phyloP scores from a whole-genome alignment of 1,140 invertebrate genomes.

The Drosophila busckii region DNA sequence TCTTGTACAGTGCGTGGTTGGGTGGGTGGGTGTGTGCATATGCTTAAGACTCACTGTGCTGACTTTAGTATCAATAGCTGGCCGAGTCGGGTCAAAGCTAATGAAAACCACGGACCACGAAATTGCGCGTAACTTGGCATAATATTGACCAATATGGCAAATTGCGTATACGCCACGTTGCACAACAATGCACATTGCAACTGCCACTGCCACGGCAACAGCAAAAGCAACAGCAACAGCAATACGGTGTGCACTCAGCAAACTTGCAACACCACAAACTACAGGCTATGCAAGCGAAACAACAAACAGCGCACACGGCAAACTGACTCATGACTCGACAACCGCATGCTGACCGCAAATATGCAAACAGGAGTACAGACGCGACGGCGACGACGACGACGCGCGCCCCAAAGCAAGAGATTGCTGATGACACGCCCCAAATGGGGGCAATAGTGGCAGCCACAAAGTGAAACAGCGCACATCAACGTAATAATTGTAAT shows the following conservation, averaged over 20 bases:
- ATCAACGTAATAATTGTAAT: conserved; percentile 73
- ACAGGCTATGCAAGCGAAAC: too few species aligned
- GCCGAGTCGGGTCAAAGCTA: conserved; percentile 33
- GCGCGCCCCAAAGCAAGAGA: too few species aligned
- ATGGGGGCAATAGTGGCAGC: too few species aligned
- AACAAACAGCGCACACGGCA: conserved; percentile 28
- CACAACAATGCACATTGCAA: conserved; percentile 37
- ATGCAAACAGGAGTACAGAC: conserved; percentile 44
- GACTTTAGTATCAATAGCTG: conserved; percentile 12
- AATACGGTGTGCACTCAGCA: conserved; percentile 7
- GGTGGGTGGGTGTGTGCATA: too few species aligned
- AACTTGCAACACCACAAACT: background rate
- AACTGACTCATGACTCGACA: conserved; percentile 53
- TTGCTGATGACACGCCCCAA: conserved; percentile 1
- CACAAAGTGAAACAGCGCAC: conserved; percentile 45
- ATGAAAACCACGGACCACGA: conserved; percentile 58
- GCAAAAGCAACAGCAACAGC: background rate
- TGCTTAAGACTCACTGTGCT: background rate
- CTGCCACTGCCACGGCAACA: background rate
- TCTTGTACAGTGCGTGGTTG: too few species aligned
- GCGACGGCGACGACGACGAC: background rate
- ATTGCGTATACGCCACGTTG: conserved; percentile 60
- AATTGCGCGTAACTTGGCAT: conserved; percentile 70
- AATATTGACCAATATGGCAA: conserved; percentile 70
- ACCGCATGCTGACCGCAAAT: conserved; percentile 48